Conservation (phyloP, 2,113 vertebrate species). For the Murina feae region DNA sequence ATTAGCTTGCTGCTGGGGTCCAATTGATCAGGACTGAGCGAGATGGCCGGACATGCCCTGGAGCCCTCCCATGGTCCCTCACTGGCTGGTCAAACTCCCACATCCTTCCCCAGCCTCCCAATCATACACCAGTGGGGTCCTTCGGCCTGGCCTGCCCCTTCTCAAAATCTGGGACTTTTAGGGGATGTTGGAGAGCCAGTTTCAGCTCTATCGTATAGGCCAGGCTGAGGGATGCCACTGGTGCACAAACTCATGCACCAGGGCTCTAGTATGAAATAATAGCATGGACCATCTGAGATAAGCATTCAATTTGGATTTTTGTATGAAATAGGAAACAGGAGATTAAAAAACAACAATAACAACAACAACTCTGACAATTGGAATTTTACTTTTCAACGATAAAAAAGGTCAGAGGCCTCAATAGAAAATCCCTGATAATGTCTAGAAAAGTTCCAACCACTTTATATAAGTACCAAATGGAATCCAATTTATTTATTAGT, state of each 20-base stretch:
- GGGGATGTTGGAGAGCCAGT: no score
- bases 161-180: no score
- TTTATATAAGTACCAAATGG: neutral
- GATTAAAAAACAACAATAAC: neutral
- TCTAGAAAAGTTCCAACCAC: neutral
- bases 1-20: no score
- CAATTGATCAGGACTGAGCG: no score
- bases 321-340: neutral
- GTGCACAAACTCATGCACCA: no score
- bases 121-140: no score
- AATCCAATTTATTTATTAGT: neutral
- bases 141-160: no score
- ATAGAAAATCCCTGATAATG: neutral
- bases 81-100: no score
- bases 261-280: neutral
- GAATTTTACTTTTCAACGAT: neutral
- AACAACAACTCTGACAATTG: neutral
- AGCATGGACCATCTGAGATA: neutral
- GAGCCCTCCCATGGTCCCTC: no score
- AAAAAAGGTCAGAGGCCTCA: neutral
- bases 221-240: no score
- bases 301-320: conserved; percentile 27
- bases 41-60: no score
- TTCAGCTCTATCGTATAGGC: accelerated
- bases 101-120: no score